These are phyloP conservation scores for Parnassius glacialis DNA, from an alignment of 2,888 invertebrate genomes.

Conservation along the genomic window DNA sequence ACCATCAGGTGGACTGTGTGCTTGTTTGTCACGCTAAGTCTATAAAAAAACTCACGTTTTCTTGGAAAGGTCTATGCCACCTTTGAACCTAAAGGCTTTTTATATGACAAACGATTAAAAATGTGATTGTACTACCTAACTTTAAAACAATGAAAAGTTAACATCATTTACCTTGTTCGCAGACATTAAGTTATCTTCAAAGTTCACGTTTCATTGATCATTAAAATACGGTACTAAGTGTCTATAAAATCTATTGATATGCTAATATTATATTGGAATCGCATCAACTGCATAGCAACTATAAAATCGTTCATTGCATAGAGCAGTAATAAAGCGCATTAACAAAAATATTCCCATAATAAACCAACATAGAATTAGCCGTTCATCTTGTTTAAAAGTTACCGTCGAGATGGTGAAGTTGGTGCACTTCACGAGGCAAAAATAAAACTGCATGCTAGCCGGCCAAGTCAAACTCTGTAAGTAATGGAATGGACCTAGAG, in stretches of 20 bases:
- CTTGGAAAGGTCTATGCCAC: no score
- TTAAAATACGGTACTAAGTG: constrained; percentile 18
- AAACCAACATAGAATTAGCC: constrained; percentile 46
- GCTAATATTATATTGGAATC: constrained; percentile 15
- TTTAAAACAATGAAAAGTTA: no score
- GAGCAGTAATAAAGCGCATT: constrained; percentile 22
- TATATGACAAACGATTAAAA: no score
- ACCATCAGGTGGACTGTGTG: no score
- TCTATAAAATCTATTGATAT: constrained; percentile 20
- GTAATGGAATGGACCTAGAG: constrained; percentile 48
- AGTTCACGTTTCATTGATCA: constrained; percentile 21
- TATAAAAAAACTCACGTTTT: no score
- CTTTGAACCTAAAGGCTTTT: no score
- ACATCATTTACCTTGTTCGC: no score
- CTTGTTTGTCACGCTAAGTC: no score
- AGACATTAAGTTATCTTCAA: constrained; percentile 26
- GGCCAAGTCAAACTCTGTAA: constrained; percentile 47
- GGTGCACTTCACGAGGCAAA: constrained; percentile 12
- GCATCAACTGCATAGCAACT: constrained; percentile 9
- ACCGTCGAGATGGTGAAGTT: constrained; percentile 7
- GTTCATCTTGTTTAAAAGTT: constrained; percentile 58
- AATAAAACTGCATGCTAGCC: constrained; percentile 40
- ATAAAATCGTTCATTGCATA: constrained; percentile 17
- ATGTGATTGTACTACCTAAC: no score
- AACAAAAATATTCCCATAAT: constrained; percentile 43